Evolutionary conservation across 2,888 invertebrate species (phyloP).

Genomic region (Drosophila testacea): DNA sequence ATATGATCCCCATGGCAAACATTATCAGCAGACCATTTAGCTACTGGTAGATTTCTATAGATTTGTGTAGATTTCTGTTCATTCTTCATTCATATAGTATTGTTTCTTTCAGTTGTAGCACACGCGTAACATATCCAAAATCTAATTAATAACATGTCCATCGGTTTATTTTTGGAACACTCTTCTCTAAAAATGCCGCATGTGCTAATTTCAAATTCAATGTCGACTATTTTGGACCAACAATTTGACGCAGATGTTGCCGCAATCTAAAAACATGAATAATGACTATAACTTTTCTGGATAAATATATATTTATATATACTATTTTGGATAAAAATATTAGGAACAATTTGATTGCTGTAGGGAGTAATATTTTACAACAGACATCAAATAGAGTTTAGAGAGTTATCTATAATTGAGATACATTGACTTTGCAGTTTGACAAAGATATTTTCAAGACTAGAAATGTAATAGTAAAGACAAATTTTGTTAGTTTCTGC

Average conservation of each 20-base stretch:
- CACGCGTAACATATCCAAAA: slow-evolving; percentile 70
- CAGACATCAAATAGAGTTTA: too few relatives aligned
- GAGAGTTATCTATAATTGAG: too few relatives aligned
- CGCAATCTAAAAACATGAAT: slow-evolving; percentile 34
- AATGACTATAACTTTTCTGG: slow-evolving; percentile 33
- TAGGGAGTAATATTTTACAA: too few relatives aligned
- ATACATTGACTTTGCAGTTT: too few relatives aligned
- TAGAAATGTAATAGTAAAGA: too few relatives aligned
- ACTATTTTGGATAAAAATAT: too few relatives aligned
- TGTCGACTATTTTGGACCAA: slow-evolving; percentile 68
- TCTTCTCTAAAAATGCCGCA: slow-evolving; percentile 23
- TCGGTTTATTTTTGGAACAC: slow-evolving; percentile 65
- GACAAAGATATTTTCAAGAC: too few relatives aligned
- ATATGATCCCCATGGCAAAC: slow-evolving; percentile 18
- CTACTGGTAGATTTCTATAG: slow-evolving; percentile 13
- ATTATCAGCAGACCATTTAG: slow-evolving; percentile 47
- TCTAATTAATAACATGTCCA: slow-evolving; percentile 69
- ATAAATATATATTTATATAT: slow-evolving; percentile 6
- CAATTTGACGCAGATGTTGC: slow-evolving; percentile 51
- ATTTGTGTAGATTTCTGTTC: slow-evolving; percentile 16
- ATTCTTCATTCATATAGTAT: slow-evolving; percentile 6
- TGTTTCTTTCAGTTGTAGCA: slow-evolving; percentile 15
- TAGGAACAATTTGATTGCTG: neutral
- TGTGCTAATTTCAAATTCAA: slow-evolving; percentile 67
- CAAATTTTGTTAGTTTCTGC: too few relatives aligned